These are phyloP conservation scores for Melanogrammus aeglefinus DNA, from an alignment of 2,797 vertebrate genomes.

Conservation along the genomic window DNA sequence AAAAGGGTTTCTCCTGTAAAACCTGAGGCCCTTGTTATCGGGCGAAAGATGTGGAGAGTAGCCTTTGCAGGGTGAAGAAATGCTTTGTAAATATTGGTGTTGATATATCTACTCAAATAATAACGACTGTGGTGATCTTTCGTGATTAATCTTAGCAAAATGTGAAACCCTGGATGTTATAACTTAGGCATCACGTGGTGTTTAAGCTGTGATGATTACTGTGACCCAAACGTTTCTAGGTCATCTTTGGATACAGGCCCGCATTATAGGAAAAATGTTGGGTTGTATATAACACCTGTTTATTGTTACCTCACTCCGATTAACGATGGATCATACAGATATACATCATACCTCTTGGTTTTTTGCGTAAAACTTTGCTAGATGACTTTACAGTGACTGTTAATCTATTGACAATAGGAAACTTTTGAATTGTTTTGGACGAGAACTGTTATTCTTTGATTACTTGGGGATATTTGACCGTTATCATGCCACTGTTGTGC, in stretches of 20 bases:
- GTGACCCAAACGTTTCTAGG: slow-evolving; percentile 60
- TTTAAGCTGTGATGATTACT: slow-evolving; percentile 62
- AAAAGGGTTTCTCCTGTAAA: background rate
- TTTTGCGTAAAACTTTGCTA: slow-evolving; percentile 29
- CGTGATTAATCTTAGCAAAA: slow-evolving; percentile 68
- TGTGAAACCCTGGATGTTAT: slow-evolving; percentile 55
- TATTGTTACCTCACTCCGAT: background rate
- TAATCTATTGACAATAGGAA: slow-evolving; percentile 34
- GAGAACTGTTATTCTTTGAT: slow-evolving; percentile 71
- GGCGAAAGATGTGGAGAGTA: slow-evolving; percentile 35
- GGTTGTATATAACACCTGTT: background rate
- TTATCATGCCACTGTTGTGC: slow-evolving; percentile 57
- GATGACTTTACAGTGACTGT: slow-evolving; percentile 25
- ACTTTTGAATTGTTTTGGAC: slow-evolving; percentile 56
- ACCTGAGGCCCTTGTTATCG: slow-evolving; percentile 33
- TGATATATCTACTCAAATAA: slow-evolving; percentile 65
- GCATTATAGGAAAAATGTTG: background rate
- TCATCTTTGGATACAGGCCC: slow-evolving; percentile 53
- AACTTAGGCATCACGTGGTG: slow-evolving; percentile 53
- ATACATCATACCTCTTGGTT: slow-evolving; percentile 22
- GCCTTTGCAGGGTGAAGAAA: slow-evolving; percentile 29
- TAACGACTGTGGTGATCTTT: slow-evolving; percentile 71
- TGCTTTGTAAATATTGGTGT: slow-evolving; percentile 72
- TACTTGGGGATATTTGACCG: slow-evolving; percentile 69
- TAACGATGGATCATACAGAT: background rate